Base-by-base conservation (phyloP, 2,888 invertebrate genomes). In the Catocala sponsa region DNA sequence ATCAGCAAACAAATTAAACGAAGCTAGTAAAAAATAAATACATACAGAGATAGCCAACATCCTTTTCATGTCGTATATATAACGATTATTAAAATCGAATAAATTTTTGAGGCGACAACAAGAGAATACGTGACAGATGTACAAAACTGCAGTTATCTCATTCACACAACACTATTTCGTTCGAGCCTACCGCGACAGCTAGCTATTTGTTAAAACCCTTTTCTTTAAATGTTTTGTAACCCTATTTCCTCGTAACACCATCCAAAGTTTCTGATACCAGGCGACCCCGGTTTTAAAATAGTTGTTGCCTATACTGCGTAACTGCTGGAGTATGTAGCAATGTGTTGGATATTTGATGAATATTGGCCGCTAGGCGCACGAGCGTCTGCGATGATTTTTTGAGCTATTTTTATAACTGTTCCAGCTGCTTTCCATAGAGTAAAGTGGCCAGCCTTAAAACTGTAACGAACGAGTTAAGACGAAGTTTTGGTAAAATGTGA, bases 371-470 rank as follows among this genome's bases (percentile, higher is more conserved):
- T 52, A 65, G 71, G 64, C 70, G 72, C 47, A 59, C 68, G 59
- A 54, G 72, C 67, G 74, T 65, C 69, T 70, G 59, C 60, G 49
- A 67, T 76, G 61, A 66, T 75, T 85, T 88, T 87, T 88, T 81
- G 81, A 78, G 82, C 91, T 91, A 91, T 91, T 91, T 89, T 85
- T 84, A 82, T 78, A 83, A 61, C 82, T 85, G 84, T 88, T 89
- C 87, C 89, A 91, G 89, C 76, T 85, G 89, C 72, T 89, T 90
- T 87, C 88, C 84, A 82, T 82, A 86, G 83, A 82, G 84, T 81
- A 84, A 87, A 90, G 87, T 89, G 86, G 84, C 78, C 77, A 76
- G 74, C 77, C 76, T 73, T 77, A 74, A 67, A 72, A 74, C 70
- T 81, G 76, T 80, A 76, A 56, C 55, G 60, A 56, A 63, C 50